Conservation (phyloP, 2,113 vertebrate genomes). For the Entelurus aequoreus region DNA sequence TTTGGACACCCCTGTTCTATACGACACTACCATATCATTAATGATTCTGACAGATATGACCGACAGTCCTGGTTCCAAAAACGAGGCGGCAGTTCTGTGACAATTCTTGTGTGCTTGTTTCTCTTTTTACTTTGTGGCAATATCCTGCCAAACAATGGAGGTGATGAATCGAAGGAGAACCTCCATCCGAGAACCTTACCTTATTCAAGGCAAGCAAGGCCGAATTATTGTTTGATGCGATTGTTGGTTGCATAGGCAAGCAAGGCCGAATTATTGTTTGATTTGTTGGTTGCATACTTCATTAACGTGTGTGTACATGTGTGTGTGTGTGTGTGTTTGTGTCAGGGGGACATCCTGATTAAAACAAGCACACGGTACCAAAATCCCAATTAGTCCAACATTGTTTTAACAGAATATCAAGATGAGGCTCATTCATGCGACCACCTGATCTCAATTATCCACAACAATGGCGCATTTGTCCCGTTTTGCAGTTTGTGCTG, state of each 20-base stretch:
- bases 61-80: too few species aligned
- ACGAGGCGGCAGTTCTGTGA: too few species aligned
- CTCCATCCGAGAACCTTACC: background rate
- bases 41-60: too few species aligned
- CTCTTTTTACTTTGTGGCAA: too few species aligned
- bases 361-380: background rate
- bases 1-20: too few species aligned
- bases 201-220: too few species aligned
- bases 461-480: background rate
- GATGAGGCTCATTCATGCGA: background rate
- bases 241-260: background rate
- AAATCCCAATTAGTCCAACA: background rate
- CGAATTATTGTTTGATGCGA: background rate
- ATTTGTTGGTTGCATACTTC: background rate
- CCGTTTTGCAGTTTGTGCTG: background rate
- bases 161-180: background rate
- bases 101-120: too few species aligned
- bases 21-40: too few species aligned
- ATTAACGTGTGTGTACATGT: background rate
- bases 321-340: background rate
- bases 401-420: background rate
- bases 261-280: background rate
- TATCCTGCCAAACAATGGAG: background rate
- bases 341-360: background rate
- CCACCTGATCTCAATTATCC: conserved; percentile 2